phyloP scores from a whole-genome alignment of 1,140 invertebrate genomes.

The Leptoteleia sp. region DNA sequence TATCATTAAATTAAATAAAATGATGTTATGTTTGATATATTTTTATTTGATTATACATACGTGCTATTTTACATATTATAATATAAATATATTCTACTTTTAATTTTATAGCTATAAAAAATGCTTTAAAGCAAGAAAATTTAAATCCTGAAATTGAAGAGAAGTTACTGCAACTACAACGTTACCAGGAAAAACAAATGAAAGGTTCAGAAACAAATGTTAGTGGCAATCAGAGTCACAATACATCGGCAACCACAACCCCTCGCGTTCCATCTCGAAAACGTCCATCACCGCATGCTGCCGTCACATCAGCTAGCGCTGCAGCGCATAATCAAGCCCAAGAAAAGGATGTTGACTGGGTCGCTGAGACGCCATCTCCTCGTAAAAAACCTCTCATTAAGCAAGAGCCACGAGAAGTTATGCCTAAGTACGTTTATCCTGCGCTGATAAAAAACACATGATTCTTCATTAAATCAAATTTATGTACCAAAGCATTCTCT shows the following conservation, averaged over 20 bases:
- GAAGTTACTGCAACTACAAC: conserved; percentile 92
- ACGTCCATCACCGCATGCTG: conserved; percentile 70
- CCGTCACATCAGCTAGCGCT: conserved; percentile 48
- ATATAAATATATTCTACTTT: conserved; percentile 2
- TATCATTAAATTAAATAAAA: too few relatives aligned
- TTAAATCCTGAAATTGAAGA: conserved; percentile 96
- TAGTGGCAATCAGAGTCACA: conserved; percentile 71
- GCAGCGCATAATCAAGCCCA: conserved; percentile 75
- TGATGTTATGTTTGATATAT: too few relatives aligned
- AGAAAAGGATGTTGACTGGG: conserved; percentile 83
- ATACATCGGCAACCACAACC: conserved; percentile 66
- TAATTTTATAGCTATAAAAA: conserved; percentile 87
- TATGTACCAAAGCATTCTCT: conserved; percentile 29
- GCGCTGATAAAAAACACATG: conserved; percentile 20
- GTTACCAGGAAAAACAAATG: conserved; percentile 92
- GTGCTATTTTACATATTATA: too few relatives aligned
- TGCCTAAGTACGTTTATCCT: conserved; percentile 70
- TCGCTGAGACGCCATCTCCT: conserved; percentile 77
- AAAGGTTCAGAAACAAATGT: conserved; percentile 80
- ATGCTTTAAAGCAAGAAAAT: conserved; percentile 91
- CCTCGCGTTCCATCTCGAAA: conserved; percentile 75
- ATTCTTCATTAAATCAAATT: conserved; percentile 36
- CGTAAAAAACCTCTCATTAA: conserved; percentile 77
- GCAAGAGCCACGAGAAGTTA: conserved; percentile 73
- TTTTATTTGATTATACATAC: too few relatives aligned